Conservation (phyloP, 2,113 vertebrate genomes). For the Gambusia affinis region DNA sequence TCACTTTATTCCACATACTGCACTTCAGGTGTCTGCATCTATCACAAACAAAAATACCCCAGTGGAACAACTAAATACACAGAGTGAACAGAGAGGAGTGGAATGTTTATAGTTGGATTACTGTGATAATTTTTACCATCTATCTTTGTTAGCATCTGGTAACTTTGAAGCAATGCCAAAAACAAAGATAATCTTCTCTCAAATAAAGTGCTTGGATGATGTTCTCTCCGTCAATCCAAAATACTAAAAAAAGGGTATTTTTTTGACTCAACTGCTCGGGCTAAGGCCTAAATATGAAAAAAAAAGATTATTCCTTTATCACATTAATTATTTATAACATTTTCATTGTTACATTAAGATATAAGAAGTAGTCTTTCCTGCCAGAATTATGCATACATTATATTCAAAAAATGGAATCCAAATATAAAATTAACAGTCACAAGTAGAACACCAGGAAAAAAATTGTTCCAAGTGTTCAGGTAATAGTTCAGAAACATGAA, state of each 20-base stretch:
- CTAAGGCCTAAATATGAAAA: conserved; percentile 55
- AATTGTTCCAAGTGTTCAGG: conserved; percentile 58
- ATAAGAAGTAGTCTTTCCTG: conserved; percentile 58
- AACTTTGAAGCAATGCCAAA: conserved; percentile 67
- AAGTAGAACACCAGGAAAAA: conserved; percentile 45
- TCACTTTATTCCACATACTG: conserved; percentile 78
- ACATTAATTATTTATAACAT: conserved; percentile 25
- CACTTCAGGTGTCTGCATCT: conserved; percentile 77
- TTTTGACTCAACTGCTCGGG: conserved; percentile 45
- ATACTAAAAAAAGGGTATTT: conserved; percentile 31
- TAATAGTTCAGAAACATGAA: conserved; percentile 53
- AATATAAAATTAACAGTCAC: conserved; percentile 69
- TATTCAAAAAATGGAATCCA: conserved; percentile 55
- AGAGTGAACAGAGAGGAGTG: conserved; percentile 68
- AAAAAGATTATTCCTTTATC: conserved; percentile 40
- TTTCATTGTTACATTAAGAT: conserved; percentile 52
- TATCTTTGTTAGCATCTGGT: conserved; percentile 53
- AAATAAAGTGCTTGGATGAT: conserved; percentile 83
- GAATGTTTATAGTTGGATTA: conserved; percentile 64
- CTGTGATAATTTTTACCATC: conserved; percentile 60
- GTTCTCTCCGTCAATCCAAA: conserved; percentile 55
- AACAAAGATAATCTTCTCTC: conserved; percentile 40
- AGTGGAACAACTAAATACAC: conserved; percentile 72
- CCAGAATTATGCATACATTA: conserved; percentile 59
- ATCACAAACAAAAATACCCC: conserved; percentile 77